Conservation (phyloP, 1,140 invertebrate genomes). For the Magallana angulata region DNA sequence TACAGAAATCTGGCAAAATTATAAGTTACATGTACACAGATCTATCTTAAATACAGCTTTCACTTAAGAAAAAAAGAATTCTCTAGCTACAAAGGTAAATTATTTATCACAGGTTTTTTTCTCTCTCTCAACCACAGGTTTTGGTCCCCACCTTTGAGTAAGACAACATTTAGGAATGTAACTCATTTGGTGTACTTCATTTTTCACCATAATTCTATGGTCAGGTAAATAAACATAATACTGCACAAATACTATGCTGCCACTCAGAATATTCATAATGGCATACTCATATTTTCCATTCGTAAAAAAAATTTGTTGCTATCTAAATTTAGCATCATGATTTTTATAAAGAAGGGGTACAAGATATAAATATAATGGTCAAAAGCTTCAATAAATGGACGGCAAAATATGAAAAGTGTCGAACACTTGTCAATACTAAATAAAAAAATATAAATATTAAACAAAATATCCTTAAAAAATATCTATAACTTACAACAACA, state of each 20-base stretch:
- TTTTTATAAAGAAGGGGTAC: not conserved
- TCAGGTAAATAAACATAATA: constrained; percentile 1
- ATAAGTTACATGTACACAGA: constrained; percentile 3
- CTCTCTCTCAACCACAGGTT: not conserved
- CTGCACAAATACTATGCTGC: constrained; percentile 32
- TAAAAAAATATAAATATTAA: constrained; percentile 21
- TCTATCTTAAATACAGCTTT: constrained; percentile 11
- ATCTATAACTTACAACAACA: too few species aligned
- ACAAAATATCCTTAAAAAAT: not conserved
- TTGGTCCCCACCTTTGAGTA: not conserved
- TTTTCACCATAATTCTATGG: not conserved
- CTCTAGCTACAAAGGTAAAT: constrained; percentile 11
- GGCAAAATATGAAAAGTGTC: constrained; percentile 10
- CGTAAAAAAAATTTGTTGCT: constrained; percentile 6
- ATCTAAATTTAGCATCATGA: not conserved
- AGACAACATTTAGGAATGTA: not conserved
- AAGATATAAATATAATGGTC: not conserved
- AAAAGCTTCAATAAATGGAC: constrained; percentile 26
- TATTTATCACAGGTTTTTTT: constrained; percentile 2
- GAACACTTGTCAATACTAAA: not conserved
- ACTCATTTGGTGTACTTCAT: not conserved
- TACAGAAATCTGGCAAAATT: constrained; percentile 23
- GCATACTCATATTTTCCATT: not conserved
- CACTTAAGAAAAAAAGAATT: not conserved
- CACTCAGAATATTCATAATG: constrained; percentile 13